A percentile compares a stretch with the other conserved stretches of the same genome.
phyloP scores from a whole-genome alignment of 2,888 invertebrate species.

The Hypselothyrea guttata region DNA sequence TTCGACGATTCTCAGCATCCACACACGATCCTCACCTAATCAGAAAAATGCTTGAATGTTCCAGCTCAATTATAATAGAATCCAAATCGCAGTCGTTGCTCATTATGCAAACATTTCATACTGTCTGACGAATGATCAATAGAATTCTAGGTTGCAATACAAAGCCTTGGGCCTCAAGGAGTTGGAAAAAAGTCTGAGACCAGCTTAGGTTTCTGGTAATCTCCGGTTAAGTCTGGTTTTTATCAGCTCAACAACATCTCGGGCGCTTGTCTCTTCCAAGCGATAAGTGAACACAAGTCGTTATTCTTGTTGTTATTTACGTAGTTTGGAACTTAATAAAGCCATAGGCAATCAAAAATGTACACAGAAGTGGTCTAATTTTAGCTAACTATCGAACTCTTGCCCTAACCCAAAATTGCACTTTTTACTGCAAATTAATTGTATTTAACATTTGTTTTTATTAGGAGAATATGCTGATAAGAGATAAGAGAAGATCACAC shows the following conservation, averaged over 20 bases:
- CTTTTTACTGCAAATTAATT: slow-evolving; percentile 34
- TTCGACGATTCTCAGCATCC: slow-evolving; percentile 46
- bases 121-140: slow-evolving; percentile 39
- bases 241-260: slow-evolving; percentile 52
- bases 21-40: slow-evolving; percentile 49
- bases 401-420: slow-evolving; percentile 64
- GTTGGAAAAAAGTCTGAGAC: slow-evolving; percentile 3
- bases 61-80: slow-evolving; percentile 8
- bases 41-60: slow-evolving; percentile 48
- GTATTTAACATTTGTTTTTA: slow-evolving; percentile 1
- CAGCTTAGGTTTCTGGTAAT: slow-evolving; percentile 48
- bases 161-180: slow-evolving; percentile 10
- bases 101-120: slow-evolving; percentile 1
- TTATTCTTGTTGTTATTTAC: slow-evolving; percentile 31
- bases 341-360: slow-evolving; percentile 27
- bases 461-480: slow-evolving; percentile 41
- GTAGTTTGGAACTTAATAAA: slow-evolving; percentile 23
- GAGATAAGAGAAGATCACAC: slow-evolving; percentile 45
- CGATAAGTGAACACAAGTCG: slow-evolving; percentile 52
- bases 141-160: slow-evolving; percentile 9
- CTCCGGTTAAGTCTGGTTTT: slow-evolving; percentile 56
- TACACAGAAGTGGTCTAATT: slow-evolving; percentile 41
- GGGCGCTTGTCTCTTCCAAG: slow-evolving; percentile 35
- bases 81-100: slow-evolving; percentile 17
- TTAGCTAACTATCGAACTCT: slow-evolving; percentile 16